These are phyloP conservation scores for Endotricha flammealis DNA, from an alignment of 2,888 invertebrate species.

Conservation along the genomic window DNA sequence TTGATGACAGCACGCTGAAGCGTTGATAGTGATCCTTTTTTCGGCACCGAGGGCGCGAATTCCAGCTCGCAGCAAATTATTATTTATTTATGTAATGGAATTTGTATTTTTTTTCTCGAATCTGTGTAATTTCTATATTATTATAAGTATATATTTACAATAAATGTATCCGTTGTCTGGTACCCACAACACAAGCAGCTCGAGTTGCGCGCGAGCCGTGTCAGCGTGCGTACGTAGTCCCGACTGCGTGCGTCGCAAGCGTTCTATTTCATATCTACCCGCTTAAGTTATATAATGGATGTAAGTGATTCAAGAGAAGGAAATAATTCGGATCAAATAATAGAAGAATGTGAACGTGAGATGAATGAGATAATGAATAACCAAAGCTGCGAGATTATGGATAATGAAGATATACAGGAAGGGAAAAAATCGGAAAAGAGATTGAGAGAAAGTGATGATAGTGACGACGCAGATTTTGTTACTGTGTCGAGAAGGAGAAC, in stretches of 20 bases:
- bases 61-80: too few relatives aligned
- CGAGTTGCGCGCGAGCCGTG: background rate
- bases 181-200: too few relatives aligned
- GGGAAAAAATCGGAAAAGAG: slow-evolving; percentile 1
- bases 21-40: too few relatives aligned
- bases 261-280: background rate
- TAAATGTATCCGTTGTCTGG: too few relatives aligned
- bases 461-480: slow-evolving; percentile 1
- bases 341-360: background rate
- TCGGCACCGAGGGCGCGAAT: too few relatives aligned
- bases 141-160: too few relatives aligned
- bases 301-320: background rate
- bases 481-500: background rate
- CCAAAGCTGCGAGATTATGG: background rate
- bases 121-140: too few relatives aligned
- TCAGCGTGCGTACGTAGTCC: background rate
- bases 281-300: background rate
- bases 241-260: background rate
- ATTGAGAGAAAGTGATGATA: slow-evolving; percentile 3
- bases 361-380: slow-evolving; percentile 1
- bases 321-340: background rate
- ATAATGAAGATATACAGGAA: slow-evolving; percentile 1
- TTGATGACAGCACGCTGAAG: too few relatives aligned
- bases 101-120: too few relatives aligned
- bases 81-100: too few relatives aligned